These are phyloP conservation scores for Myioborus miniatus DNA, from an alignment of 2,797 vertebrate species.

Conservation along the genomic window DNA sequence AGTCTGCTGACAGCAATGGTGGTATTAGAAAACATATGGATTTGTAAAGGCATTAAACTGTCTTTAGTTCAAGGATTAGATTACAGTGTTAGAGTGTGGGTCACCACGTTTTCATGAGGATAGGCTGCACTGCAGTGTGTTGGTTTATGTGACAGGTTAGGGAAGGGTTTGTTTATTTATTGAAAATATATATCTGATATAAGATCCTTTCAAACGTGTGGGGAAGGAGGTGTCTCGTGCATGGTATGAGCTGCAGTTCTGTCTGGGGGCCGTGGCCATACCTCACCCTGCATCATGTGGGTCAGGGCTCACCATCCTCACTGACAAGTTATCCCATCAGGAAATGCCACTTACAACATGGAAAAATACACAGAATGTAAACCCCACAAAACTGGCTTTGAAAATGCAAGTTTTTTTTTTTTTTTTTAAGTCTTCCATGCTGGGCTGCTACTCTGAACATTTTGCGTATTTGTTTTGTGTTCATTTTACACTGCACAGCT, in stretches of 20 bases:
- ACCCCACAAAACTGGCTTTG: not conserved
- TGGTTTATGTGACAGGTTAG: not conserved
- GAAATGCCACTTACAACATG: not conserved
- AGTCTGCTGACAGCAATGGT: conserved; percentile 73
- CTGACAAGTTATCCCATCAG: not conserved
- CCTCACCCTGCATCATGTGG: rapidly evolving
- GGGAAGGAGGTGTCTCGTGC: not conserved
- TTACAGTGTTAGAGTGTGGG: conserved; percentile 50
- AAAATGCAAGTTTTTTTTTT: not conserved
- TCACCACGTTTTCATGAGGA: conserved; percentile 5
- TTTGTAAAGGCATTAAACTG: conserved; percentile 70
- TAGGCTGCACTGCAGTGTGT: not conserved
- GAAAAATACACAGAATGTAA: not conserved
- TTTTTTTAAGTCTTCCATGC: not conserved
- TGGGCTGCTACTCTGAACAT: not conserved
- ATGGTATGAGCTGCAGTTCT: rapidly evolving
- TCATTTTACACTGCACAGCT: not conserved
- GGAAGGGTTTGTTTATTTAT: conserved; percentile 9
- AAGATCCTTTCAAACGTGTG: rapidly evolving
- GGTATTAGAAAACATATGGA: conserved; percentile 76
- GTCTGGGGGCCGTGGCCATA: rapidly evolving
- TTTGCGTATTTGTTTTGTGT: not conserved
- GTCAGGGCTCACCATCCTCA: not conserved
- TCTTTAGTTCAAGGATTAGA: conserved; percentile 73
- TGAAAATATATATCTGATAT: not conserved